Evolutionary conservation across 2,888 invertebrate species (phyloP).

Genomic region (Lucinisca nassula): DNA sequence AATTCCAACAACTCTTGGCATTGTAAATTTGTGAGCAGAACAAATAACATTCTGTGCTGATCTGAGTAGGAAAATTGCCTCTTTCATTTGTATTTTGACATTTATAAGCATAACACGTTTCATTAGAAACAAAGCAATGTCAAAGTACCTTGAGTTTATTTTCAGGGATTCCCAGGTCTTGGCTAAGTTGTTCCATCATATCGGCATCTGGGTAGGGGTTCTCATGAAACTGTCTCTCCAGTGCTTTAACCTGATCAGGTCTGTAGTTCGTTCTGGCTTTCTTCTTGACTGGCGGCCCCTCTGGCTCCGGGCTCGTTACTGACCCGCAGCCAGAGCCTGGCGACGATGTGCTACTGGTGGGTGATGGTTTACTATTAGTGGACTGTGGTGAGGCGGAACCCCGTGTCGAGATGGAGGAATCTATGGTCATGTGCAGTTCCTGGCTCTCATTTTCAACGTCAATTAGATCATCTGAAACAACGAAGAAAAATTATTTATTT

Average conservation of each 20-base stretch:
- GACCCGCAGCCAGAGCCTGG: slow-evolving; percentile 4
- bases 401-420: slow-evolving; percentile 71
- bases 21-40: no score
- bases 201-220: slow-evolving; percentile 33
- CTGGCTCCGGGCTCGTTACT: not conserved
- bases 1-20: no score
- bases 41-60: no score
- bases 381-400: slow-evolving; percentile 4
- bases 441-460: slow-evolving; percentile 67
- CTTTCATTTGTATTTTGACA: no score
- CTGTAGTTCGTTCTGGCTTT: slow-evolving; percentile 13
- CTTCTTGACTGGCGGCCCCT: not conserved
- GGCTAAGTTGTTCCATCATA: not conserved
- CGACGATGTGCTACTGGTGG: not conserved
- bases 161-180: slow-evolving; percentile 8
- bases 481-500: no score
- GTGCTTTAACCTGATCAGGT: slow-evolving; percentile 13
- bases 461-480: slow-evolving; percentile 50
- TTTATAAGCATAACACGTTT: no score
- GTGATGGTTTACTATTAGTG: not conserved
- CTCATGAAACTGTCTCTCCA: slow-evolving; percentile 12
- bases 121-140: not conserved
- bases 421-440: slow-evolving; percentile 57
- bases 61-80: no score
- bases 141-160: slow-evolving; percentile 5